Conservation (phyloP, 2,113 vertebrate species). For the Lophura nycthemera region DNA sequence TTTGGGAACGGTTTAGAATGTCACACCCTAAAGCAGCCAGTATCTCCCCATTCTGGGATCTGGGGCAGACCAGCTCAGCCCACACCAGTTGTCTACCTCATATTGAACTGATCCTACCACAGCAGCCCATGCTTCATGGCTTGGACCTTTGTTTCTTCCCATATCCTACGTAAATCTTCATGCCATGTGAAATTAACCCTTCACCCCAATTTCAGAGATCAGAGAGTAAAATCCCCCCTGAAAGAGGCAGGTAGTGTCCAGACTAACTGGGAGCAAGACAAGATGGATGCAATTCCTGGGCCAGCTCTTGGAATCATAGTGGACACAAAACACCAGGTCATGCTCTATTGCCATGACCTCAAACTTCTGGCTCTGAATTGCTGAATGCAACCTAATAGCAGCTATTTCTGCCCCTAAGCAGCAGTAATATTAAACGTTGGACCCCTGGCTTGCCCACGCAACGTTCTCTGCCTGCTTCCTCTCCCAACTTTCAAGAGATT, state of each 20-base stretch:
- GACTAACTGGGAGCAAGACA: not conserved
- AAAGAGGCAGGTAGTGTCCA: not conserved
- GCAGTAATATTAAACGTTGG: slow-evolving; percentile 4
- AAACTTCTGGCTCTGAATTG: slow-evolving; percentile 22
- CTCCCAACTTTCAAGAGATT: not conserved
- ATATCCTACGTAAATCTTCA: not conserved
- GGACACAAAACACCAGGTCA: slow-evolving; percentile 2
- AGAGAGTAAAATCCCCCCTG: not conserved
- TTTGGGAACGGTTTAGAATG: not conserved
- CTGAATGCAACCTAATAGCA: slow-evolving; percentile 41
- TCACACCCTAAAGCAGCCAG: fast-evolving
- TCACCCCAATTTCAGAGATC: not conserved
- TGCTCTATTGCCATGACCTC: not conserved
- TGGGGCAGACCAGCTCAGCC: not conserved
- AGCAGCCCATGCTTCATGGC: not conserved
- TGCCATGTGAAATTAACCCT: not conserved
- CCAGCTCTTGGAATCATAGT: not conserved
- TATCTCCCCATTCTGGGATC: not conserved
- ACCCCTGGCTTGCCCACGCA: not conserved
- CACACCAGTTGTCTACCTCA: not conserved
- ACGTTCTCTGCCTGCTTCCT: not conserved
- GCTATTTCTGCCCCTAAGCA: slow-evolving; percentile 50
- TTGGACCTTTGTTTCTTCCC: not conserved
- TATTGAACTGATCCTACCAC: not conserved
- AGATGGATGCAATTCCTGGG: not conserved